Evolutionary conservation across 2,888 invertebrate genomes (phyloP), one percentile per base, ranked within the genome.

Genomic region (Acronicta alni): DNA sequence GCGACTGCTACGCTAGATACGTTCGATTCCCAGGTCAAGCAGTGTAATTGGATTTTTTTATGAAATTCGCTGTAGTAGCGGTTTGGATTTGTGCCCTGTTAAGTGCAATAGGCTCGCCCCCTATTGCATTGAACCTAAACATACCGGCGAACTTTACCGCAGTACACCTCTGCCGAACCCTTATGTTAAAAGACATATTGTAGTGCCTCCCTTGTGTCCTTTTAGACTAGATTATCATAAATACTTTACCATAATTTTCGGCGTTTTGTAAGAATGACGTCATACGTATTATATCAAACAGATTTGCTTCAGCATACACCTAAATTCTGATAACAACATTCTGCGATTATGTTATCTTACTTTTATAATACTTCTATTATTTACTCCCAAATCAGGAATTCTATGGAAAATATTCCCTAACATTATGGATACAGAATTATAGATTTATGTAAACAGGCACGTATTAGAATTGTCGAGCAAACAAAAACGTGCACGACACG

Each of bases 391-490:
- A 17, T 4, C 38, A 17, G 8, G 43, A 46, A 18, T 45, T 6
- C n/a, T 47, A 14, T 39, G 10, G 44, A 63, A 0, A 43, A 18
- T 56, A 37, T 47, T 64, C 26, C 26, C 41, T 48, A 38, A 38
- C n/a, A 38, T 43, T 12, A 26, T 30, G 17, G 10, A 51, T 37
- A 43, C 26, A n/a, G n/a, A n/a, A n/a, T 16, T 10, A 64, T 37
- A 39, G 38, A 70, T 57, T 15, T 54, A 51, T 38, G 46, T 63
- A 58, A 73, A 72, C 44, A 18, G 32, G 49, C 46, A 49, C 23
- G 35, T 74, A 59, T 57, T 59, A 64, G 45, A 69, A 74, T 57
- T 59, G 71, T 42, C 54, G 48, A 64, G 44, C 56, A 57, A 64
- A 71, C 70, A 57, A 38, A 67, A 57, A 63, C 57, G 53, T 63